phyloP scores from a whole-genome alignment of 2,113 vertebrate species.

The Pithys albifrons region DNA sequence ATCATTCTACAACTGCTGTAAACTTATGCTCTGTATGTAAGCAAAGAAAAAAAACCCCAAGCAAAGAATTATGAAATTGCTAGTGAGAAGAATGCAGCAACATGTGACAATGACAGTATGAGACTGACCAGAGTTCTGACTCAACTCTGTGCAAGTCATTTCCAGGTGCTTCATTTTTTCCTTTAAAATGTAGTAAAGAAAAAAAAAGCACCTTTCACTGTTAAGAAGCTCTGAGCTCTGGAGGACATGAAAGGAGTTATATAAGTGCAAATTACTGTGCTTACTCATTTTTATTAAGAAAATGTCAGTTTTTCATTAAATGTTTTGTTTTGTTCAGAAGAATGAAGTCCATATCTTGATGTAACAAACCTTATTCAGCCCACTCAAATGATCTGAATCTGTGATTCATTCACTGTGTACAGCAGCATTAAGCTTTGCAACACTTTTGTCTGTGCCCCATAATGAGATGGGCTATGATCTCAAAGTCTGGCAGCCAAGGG shows the following conservation, averaged over 20 bases:
- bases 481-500: not conserved
- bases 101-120: not conserved
- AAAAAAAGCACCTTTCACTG: not conserved
- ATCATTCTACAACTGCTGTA: not conserved
- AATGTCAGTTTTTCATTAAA: not conserved
- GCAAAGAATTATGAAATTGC: not conserved
- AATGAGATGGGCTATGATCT: not conserved
- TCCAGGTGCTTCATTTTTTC: not conserved
- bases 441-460: not conserved
- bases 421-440: not conserved
- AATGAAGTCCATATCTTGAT: not conserved
- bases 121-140: not conserved
- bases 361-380: not conserved
- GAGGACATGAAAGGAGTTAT: not conserved
- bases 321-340: conserved; percentile 13
- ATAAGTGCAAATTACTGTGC: conserved; percentile 11
- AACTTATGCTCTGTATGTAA: not conserved
- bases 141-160: not conserved
- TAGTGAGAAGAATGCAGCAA: not conserved
- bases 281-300: conserved; percentile 28
- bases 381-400: not conserved
- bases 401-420: not conserved
- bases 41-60: not conserved
- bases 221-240: not conserved
- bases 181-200: not conserved